phyloP scores from a whole-genome alignment of 1,140 invertebrate species.

The Drosophila nigrodunni region DNA sequence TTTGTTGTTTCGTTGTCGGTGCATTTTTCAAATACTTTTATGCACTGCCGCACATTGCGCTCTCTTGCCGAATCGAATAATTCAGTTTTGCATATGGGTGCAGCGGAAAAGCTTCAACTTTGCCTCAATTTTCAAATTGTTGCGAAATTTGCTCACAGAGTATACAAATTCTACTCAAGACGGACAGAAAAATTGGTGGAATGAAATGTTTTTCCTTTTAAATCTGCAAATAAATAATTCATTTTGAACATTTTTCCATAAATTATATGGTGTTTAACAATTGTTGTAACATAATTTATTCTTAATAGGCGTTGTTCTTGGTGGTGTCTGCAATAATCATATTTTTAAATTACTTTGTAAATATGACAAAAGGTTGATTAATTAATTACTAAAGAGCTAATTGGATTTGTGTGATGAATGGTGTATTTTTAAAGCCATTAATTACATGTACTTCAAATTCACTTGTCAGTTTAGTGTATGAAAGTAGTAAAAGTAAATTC shows the following conservation, averaged over 20 bases:
- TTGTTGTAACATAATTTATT: too few species aligned
- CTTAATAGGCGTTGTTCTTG: too few species aligned
- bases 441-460: too few species aligned
- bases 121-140: conserved; percentile 22
- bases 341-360: neutral
- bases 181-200: neutral
- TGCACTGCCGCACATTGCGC: conserved; percentile 73
- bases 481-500: too few species aligned
- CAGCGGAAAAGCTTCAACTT: conserved; percentile 23
- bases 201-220: neutral
- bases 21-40: conserved; percentile 81
- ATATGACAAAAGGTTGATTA: neutral
- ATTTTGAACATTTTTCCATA: neutral
- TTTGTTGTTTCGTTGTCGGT: conserved; percentile 23
- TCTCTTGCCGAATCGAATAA: conserved; percentile 43
- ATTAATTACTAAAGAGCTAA: neutral
- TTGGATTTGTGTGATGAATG: neutral
- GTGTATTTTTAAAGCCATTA: neutral
- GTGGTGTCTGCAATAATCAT: neutral
- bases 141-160: neutral
- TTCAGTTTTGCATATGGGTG: conserved; percentile 46
- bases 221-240: too few species aligned
- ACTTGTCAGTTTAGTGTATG: too few species aligned
- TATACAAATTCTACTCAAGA: neutral
- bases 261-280: too few species aligned